These are phyloP conservation scores for Cryptocheilus praepositus DNA, from an alignment of 2,888 invertebrate species.

Conservation along the genomic window DNA sequence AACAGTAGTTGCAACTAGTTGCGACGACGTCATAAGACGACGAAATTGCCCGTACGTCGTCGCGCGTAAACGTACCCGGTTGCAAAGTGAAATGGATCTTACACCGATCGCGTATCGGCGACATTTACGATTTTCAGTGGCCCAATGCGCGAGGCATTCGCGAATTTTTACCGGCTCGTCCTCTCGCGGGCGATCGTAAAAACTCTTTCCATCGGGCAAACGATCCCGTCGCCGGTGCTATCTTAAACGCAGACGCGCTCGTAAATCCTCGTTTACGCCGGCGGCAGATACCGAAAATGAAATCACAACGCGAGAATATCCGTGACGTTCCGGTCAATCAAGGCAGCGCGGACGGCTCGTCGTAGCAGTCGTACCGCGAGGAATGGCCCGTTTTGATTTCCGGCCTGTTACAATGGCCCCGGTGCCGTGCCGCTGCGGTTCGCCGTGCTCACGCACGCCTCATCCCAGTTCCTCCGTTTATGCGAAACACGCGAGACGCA, in stretches of 20 bases:
- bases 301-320: slow-evolving; percentile 11
- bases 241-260: not conserved
- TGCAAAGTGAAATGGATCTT: not conserved
- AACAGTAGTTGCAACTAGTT: too few species aligned
- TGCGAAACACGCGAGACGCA: slow-evolving; percentile 12
- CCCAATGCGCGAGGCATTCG: too few species aligned
- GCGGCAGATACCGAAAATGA: slow-evolving; percentile 10
- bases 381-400: slow-evolving; percentile 61
- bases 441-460: slow-evolving; percentile 47
- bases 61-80: not conserved
- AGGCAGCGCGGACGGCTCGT: slow-evolving; percentile 9
- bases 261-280: slow-evolving; percentile 7
- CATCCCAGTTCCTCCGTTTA: slow-evolving; percentile 29
- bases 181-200: not conserved
- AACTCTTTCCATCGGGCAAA: not conserved
- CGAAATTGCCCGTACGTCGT: too few species aligned
- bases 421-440: slow-evolving; percentile 53
- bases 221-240: not conserved
- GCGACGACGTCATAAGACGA: too few species aligned
- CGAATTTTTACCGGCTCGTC: not conserved
- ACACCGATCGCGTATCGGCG: slow-evolving; percentile 3
- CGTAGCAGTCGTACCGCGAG: slow-evolving; percentile 48
- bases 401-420: slow-evolving; percentile 51
- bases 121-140: too few species aligned
- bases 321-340: not conserved